phyloP scores from a whole-genome alignment of 1,140 invertebrate genomes.

The Aphidius gifuensis region DNA sequence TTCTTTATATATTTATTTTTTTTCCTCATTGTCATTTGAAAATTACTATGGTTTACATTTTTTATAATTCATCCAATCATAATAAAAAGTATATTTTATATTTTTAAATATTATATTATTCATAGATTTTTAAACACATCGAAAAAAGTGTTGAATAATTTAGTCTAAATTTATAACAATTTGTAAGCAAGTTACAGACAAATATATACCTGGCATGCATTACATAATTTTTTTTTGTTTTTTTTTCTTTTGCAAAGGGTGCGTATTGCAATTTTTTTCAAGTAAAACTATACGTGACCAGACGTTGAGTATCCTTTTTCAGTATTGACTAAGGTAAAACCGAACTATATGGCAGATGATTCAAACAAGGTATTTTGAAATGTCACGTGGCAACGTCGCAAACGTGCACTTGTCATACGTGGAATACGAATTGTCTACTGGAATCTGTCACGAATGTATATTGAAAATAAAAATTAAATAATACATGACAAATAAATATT shows the following conservation, averaged over 20 bases:
- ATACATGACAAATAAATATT: neutral
- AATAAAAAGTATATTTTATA: no score
- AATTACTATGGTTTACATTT: no score
- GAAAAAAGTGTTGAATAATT: no score
- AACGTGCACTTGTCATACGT: neutral
- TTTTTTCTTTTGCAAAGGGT: neutral
- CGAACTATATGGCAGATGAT: constrained; percentile 1
- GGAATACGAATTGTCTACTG: constrained; percentile 20
- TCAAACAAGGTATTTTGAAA: constrained; percentile 21
- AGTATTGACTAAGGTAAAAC: neutral
- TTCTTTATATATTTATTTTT: no score
- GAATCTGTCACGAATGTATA: constrained; percentile 8
- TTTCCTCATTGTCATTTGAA: no score
- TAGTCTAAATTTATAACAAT: no score
- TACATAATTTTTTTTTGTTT: neutral
- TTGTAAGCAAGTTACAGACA: no score
- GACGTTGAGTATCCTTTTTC: constrained; percentile 2
- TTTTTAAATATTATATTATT: no score
- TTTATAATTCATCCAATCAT: no score
- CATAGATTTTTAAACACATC: no score
- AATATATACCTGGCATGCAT: constrained; percentile 14
- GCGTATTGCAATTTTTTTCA: constrained; percentile 13
- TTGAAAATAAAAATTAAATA: constrained; percentile 5
- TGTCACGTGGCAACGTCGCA: constrained; percentile 17
- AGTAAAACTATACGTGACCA: constrained; percentile 8